Evolutionary conservation across 1,140 invertebrate species (phyloP).

Genomic region (Procambarus virginalis): DNA sequence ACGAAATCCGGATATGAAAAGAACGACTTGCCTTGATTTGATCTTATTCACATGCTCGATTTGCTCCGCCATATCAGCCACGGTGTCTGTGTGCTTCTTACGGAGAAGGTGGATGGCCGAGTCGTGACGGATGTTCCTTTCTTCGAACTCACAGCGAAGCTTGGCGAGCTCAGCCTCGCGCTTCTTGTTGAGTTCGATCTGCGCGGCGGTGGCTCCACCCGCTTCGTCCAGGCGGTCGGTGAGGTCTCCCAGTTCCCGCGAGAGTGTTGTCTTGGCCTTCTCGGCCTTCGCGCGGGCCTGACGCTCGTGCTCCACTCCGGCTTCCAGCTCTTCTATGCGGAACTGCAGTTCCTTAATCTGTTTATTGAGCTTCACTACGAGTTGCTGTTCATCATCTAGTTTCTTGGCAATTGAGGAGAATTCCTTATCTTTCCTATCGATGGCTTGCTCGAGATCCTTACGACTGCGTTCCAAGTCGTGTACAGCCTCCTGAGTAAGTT

Average conservation of each 20-base stretch:
- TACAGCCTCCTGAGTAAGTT: constrained; percentile 32
- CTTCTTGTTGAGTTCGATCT: constrained; percentile 54
- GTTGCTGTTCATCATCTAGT: constrained; percentile 80
- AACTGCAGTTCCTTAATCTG: constrained; percentile 79
- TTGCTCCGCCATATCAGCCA: constrained; percentile 40
- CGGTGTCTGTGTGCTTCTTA: constrained; percentile 34
- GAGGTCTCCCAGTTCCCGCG: constrained; percentile 63
- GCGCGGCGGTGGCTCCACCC: constrained; percentile 20
- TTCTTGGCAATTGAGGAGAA: constrained; percentile 75
- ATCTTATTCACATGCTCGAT: constrained; percentile 31
- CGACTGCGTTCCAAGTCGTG: constrained; percentile 77
- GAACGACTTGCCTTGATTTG: constrained; percentile 8
- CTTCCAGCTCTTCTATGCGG: constrained; percentile 78
- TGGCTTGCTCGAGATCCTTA: constrained; percentile 77
- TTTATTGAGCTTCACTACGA: constrained; percentile 79
- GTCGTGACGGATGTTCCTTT: constrained; percentile 21
- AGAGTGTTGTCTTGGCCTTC: constrained; percentile 75
- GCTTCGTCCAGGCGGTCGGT: constrained; percentile 42
- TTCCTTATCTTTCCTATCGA: constrained; percentile 77
- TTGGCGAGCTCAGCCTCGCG: constrained; percentile 36
- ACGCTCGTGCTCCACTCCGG: constrained; percentile 79
- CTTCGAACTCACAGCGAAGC: constrained; percentile 48
- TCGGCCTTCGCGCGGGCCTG: constrained; percentile 71
- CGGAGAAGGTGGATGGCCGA: neutral
- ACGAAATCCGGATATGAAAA: neutral